Percentiles rank a stretch among this genome's conserved stretches.
phyloP scores from a whole-genome alignment of 2,113 vertebrate species.

The Nicator chloris region DNA sequence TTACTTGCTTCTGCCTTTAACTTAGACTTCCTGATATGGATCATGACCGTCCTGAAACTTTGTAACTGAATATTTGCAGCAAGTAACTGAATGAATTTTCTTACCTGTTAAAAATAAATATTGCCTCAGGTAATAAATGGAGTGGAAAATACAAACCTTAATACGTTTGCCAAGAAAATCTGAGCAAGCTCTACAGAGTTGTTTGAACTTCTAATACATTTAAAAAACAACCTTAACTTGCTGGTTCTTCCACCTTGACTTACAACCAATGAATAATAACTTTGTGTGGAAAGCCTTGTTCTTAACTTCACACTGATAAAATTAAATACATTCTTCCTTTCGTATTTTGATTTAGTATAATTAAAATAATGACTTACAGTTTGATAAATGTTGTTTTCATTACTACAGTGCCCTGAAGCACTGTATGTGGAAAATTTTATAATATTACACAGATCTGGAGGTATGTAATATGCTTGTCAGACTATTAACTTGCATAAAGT shows the following conservation, averaged over 20 bases:
- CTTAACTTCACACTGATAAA: constrained; percentile 39
- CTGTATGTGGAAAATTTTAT: not conserved
- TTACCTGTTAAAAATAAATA: constrained; percentile 42
- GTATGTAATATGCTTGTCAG: not conserved
- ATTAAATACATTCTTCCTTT: constrained; percentile 28
- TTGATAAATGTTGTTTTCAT: constrained; percentile 40
- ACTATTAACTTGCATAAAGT: not conserved
- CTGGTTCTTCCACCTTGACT: constrained; percentile 9
- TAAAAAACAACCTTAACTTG: not conserved
- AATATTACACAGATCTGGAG: not conserved
- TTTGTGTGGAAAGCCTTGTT: constrained; percentile 22
- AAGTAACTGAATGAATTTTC: not conserved
- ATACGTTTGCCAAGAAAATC: constrained; percentile 9
- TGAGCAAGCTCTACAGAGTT: not conserved
- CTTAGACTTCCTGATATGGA: not conserved
- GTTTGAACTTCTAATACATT: not conserved
- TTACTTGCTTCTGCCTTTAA: not conserved
- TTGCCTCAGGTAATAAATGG: not conserved
- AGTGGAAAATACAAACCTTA: not conserved
- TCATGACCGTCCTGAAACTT: not conserved
- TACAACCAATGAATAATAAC: not conserved
- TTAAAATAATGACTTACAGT: constrained; percentile 9
- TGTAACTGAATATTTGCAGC: not conserved
- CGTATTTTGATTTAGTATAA: constrained; percentile 37
- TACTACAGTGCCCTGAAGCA: constrained; percentile 12